Conservation (phyloP, 2,888 invertebrate genomes). For the Parnassius glacialis region DNA sequence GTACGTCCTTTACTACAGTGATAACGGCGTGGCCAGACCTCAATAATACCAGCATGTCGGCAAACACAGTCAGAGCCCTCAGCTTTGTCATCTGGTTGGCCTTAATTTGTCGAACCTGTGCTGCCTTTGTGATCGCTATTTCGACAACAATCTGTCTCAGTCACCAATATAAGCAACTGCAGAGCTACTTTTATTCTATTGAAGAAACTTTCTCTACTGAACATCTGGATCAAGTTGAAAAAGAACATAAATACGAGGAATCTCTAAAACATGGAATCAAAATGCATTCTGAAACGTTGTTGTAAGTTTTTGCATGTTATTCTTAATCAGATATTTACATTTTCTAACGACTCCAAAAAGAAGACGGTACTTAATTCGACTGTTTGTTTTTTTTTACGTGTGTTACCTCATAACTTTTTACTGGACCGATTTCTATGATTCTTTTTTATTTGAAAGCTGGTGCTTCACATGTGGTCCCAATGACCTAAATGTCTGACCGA, state of each 20-base stretch:
- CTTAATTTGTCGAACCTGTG: constrained; percentile 36
- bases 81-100: constrained; percentile 47
- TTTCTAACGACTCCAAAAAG: too few relatives aligned
- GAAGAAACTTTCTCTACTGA: constrained; percentile 40
- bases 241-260: constrained; percentile 46
- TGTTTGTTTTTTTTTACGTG: too few relatives aligned
- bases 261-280: constrained; percentile 50
- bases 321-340: too few relatives aligned
- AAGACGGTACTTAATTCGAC: too few relatives aligned
- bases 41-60: constrained; percentile 34
- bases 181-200: constrained; percentile 50
- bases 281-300: constrained; percentile 48
- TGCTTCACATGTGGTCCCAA: too few relatives aligned
- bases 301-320: constrained; percentile 37
- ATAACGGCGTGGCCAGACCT: constrained; percentile 53
- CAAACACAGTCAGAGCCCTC: constrained; percentile 36
- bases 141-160: constrained; percentile 42
- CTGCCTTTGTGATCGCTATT: constrained; percentile 40
- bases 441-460: too few relatives aligned
- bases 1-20: constrained; percentile 42
- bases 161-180: constrained; percentile 49
- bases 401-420: too few relatives aligned
- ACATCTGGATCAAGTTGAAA: constrained; percentile 39
- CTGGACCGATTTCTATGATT: too few relatives aligned
- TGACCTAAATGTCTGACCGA: too few relatives aligned